Conservation (phyloP, 35 echinoderm and acorn worm genomes). For the Apostichopus californicus region DNA sequence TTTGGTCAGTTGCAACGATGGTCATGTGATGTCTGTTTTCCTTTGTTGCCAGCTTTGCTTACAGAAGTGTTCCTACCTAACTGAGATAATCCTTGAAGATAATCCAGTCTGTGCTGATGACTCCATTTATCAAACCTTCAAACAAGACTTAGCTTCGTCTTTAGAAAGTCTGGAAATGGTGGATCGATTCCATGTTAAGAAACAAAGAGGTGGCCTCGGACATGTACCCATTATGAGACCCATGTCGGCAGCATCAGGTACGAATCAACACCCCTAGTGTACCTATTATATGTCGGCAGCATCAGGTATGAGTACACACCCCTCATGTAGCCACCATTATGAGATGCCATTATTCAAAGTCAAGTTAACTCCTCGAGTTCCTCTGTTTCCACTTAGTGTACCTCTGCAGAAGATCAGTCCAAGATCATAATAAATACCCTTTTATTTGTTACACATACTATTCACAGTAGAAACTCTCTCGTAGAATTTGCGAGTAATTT, state of each 20-base stretch:
- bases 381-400: too few relatives aligned
- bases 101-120: constrained; percentile 69
- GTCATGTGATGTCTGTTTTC: neutral
- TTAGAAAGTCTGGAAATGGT: constrained; percentile 71
- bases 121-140: constrained; percentile 46
- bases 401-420: too few relatives aligned
- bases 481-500: too few relatives aligned
- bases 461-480: too few relatives aligned
- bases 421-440: too few relatives aligned
- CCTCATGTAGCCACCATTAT: too few relatives aligned
- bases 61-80: constrained; percentile 60
- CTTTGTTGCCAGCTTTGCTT: constrained; percentile 52
- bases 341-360: too few relatives aligned
- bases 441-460: too few relatives aligned
- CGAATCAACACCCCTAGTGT: too few relatives aligned
- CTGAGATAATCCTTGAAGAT: constrained; percentile 66
- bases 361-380: too few relatives aligned
- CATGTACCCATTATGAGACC: constrained; percentile 76
- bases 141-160: constrained; percentile 58
- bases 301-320: constrained; percentile 28
- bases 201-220: constrained; percentile 4
- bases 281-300: neutral
- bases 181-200: constrained; percentile 74
- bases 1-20: too few relatives aligned
- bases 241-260: constrained; percentile 78